Evolutionary conservation across 1,140 invertebrate genomes (phyloP), one percentile per base, ranked within the genome.

Genomic region (Paraescarpia echinospica): DNA sequence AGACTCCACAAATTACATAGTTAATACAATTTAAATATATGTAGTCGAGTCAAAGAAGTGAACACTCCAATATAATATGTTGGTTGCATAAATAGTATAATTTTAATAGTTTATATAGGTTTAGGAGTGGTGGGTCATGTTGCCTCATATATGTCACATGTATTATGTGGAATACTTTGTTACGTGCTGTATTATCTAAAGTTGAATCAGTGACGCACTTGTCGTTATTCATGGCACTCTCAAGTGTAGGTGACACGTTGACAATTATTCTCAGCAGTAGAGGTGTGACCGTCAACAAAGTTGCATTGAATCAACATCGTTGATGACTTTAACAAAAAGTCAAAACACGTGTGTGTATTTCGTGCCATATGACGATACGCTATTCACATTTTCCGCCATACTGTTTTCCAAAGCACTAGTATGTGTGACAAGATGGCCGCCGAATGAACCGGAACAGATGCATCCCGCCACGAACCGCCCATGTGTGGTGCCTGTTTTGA

Each of bases 401-500:
- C 41, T 6, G 41, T 41, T 41, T 41, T 41, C 41, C 41, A 41
- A 12, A 41, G 4, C 12, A 41, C 41, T 41, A 22, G 18, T 18
- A 22, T 14, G 22, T 77, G 59, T 77, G 59, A 77, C 22, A 22
- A 77, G 27, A 77, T 77, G 59, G 59, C 59, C 22, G 59, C 59
- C 2, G 27, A 77, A 0, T 77, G 59, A 77, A 77, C 59, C 59
- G 59, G 59, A 77, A 77, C 18, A 2, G 59, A 77, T 18, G 2
- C 27, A 77, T 77, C 95, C 91, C 95, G 93, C 91, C 95, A 94
- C 93, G 95, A 95, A 77, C 95, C 93, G 91, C 95, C 92, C 35
- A 94, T 94, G n/a, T 77, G 59, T 77, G 2, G 27, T 77, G 59
- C 59, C 59, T 77, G 4, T 31, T 77, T 77, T 27, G 59, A 77